A percentile compares a stretch with the other conserved stretches of the same genome.
Evolutionary conservation across 2,113 vertebrate genomes (phyloP).

Genomic region (Philantomba maxwellii): DNA sequence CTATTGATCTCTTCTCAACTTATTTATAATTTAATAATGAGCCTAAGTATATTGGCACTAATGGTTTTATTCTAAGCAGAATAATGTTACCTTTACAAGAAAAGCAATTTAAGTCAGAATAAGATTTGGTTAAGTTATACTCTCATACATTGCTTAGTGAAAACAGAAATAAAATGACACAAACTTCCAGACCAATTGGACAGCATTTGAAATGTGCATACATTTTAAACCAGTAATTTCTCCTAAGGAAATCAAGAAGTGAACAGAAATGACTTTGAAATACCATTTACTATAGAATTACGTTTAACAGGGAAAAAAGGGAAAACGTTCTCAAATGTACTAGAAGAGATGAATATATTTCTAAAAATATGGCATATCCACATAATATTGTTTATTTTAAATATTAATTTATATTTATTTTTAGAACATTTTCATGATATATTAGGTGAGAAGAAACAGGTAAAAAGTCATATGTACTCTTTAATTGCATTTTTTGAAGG

Average conservation of each 20-base stretch:
- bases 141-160: background rate
- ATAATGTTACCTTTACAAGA: conserved; percentile 33
- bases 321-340: background rate
- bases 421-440: background rate
- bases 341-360: background rate
- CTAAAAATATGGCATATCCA: background rate
- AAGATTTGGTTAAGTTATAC: conserved; percentile 29
- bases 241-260: background rate
- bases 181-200: background rate
- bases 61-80: conserved; percentile 40
- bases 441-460: background rate
- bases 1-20: conserved; percentile 33
- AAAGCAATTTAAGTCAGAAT: conserved; percentile 8
- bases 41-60: background rate
- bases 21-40: conserved; percentile 37
- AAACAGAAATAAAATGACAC: background rate
- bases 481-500: background rate
- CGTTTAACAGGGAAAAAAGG: background rate
- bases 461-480: background rate
- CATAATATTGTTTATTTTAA: background rate
- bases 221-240: background rate
- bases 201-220: background rate
- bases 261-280: conserved; percentile 13
- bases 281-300: background rate
- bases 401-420: conserved; percentile 1